A percentile compares a stretch with the other conserved stretches of the same genome.
phyloP scores from a whole-genome alignment of 2,888 invertebrate genomes.

The Philereme vetulata region DNA sequence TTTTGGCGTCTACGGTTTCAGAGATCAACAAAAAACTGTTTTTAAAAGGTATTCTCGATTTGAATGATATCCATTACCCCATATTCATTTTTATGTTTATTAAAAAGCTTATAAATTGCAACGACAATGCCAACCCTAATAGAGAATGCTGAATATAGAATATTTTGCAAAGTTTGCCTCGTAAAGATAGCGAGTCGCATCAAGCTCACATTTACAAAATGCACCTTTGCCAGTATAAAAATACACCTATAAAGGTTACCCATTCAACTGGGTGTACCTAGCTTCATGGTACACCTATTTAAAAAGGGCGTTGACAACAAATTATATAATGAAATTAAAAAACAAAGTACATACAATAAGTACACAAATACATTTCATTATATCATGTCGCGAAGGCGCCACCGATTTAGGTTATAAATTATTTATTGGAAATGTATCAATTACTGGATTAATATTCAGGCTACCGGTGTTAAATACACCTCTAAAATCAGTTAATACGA shows the following conservation, averaged over 20 bases:
- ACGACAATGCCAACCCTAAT: conserved; percentile 16
- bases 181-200: conserved; percentile 27
- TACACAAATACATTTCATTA: too few relatives aligned
- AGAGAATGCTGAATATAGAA: conserved; percentile 1
- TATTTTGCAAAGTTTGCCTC: conserved; percentile 21
- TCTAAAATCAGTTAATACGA: too few relatives aligned
- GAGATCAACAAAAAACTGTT: not conserved
- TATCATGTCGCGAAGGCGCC: too few relatives aligned
- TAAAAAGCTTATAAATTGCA: not conserved
- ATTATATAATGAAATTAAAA: too few relatives aligned
- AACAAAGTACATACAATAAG: too few relatives aligned
- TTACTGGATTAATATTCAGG: too few relatives aligned
- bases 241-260: not conserved
- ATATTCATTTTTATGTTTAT: not conserved
- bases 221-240: conserved; percentile 15
- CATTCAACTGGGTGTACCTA: too few relatives aligned
- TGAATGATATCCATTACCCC: not conserved
- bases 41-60: not conserved
- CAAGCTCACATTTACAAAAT: conserved; percentile 7
- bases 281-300: too few relatives aligned
- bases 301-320: too few relatives aligned
- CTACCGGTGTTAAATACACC: too few relatives aligned
- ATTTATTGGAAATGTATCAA: too few relatives aligned
- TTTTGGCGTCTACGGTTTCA: not conserved
- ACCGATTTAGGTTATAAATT: too few relatives aligned